Conservation (phyloP, 2,888 invertebrate species). For the Cheiracanthium punctorium region DNA sequence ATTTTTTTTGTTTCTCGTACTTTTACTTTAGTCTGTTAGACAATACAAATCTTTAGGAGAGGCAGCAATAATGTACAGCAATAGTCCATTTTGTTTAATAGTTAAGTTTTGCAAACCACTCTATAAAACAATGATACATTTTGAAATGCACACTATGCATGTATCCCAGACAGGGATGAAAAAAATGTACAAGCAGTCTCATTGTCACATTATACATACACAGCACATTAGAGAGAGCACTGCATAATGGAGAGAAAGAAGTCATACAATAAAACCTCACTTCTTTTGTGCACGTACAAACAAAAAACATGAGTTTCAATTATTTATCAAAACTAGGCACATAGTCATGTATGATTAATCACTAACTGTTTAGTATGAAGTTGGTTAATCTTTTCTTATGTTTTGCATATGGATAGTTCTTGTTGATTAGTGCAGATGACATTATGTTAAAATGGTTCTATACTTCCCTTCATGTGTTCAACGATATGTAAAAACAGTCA, state of each 20-base stretch:
- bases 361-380: conserved; percentile 42
- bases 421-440: conserved; percentile 22
- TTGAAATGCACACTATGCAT: conserved; percentile 47
- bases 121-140: conserved; percentile 48
- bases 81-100: conserved; percentile 21
- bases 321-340: conserved; percentile 67
- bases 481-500: conserved; percentile 57
- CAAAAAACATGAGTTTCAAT: conserved; percentile 42
- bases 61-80: conserved; percentile 65
- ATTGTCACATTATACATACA: conserved; percentile 21
- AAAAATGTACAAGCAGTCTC: conserved; percentile 54
- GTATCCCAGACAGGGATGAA: conserved; percentile 10
- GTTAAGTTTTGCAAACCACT: conserved; percentile 32
- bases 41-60: conserved; percentile 62
- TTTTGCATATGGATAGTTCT: conserved; percentile 7
- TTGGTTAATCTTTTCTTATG: conserved; percentile 1
- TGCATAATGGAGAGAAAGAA: conserved; percentile 57
- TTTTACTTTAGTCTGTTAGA: conserved; percentile 64
- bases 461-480: conserved; percentile 11
- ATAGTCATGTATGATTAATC: conserved; percentile 56
- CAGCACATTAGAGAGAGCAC: conserved; percentile 36
- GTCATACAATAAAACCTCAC: conserved; percentile 44
- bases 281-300: conserved; percentile 57
- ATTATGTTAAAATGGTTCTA: conserved; percentile 31
- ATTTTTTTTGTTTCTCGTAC: conserved; percentile 38